Conservation (phyloP, 1,140 invertebrate genomes). For the Venturia canescens region DNA sequence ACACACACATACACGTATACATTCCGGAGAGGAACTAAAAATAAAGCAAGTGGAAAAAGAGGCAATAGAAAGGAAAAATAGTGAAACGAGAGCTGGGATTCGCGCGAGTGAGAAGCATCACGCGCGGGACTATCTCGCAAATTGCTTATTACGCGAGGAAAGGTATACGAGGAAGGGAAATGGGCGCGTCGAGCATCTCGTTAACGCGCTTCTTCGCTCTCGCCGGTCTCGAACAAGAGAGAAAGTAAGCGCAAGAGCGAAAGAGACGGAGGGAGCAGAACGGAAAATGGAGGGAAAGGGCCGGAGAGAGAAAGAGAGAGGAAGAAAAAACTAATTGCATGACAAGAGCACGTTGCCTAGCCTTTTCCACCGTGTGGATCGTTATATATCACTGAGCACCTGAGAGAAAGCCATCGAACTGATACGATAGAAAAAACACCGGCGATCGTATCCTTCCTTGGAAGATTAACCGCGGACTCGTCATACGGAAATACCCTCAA, state of each 20-base stretch:
- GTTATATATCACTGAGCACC: too few relatives aligned
- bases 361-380: conserved; percentile 32
- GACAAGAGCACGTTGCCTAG: conserved; percentile 39
- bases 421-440: too few relatives aligned
- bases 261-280: too few relatives aligned
- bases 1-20: too few relatives aligned
- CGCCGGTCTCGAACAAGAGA: conserved; percentile 5
- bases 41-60: neutral
- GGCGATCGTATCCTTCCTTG: too few relatives aligned
- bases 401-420: too few relatives aligned
- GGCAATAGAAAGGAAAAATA: conserved; percentile 6
- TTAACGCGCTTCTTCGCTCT: conserved; percentile 25
- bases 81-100: neutral
- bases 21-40: neutral
- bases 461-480: too few relatives aligned
- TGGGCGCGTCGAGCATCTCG: conserved; percentile 39
- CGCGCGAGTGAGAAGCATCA: neutral
- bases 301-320: neutral
- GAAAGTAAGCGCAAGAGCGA: neutral
- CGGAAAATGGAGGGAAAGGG: too few relatives aligned
- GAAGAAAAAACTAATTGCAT: conserved; percentile 32
- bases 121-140: conserved; percentile 22
- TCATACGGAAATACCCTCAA: too few relatives aligned
- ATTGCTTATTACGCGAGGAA: conserved; percentile 39
- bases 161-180: conserved; percentile 16